Evolutionary conservation across 2,797 vertebrate genomes (phyloP), one percentile per base, ranked within the genome.

Genomic region (Graptemys geographica): DNA sequence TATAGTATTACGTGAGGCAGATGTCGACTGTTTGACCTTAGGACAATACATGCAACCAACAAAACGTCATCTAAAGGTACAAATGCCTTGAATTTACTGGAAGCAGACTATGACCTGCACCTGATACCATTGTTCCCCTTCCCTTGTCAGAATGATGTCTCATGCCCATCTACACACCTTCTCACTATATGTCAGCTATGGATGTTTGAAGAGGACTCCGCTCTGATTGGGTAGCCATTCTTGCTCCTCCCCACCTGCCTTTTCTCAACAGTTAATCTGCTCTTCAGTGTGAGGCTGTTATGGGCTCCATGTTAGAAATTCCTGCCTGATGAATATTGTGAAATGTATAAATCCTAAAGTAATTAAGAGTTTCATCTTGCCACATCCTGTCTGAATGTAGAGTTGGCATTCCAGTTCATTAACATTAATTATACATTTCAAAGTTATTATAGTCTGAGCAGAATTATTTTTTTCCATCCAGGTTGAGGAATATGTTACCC

Each of bases 1-100:
- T 97, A 3, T 97, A 99, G 99, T 99, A 85, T 97, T 99, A 95
- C 98, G 99, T 86, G 99, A 99, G 91, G 98, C 98, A 5, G 98
- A 96, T 28, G 99, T 99, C 80, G 99, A 99, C 96, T 99, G 99
- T 98, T 97, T 99, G 91, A 99, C 99, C 2, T 96, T 99, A 56
- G 99, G 99, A 79, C 99, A 99, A 97, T 99, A 99, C 95, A 99
- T 99, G 99, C 99, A 99, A 87, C 99, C 99, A 87, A 99, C 99
- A 37, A 99, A 99, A 95, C 99, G 99, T 41, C 99, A 99, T 96
- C 98, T 99, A 1, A 99, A 99, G 99, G 99, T 99, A 97, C 47
- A 89, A 8, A n/a, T 27, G 6, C 47, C 51, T 90, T 91, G 81
- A 21, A 52, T 59, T 90, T 81, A 41, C 18, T 51, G 28, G 19